Base-by-base conservation (phyloP, 2,113 vertebrate species). In the Eulacestoma nigropectus region DNA sequence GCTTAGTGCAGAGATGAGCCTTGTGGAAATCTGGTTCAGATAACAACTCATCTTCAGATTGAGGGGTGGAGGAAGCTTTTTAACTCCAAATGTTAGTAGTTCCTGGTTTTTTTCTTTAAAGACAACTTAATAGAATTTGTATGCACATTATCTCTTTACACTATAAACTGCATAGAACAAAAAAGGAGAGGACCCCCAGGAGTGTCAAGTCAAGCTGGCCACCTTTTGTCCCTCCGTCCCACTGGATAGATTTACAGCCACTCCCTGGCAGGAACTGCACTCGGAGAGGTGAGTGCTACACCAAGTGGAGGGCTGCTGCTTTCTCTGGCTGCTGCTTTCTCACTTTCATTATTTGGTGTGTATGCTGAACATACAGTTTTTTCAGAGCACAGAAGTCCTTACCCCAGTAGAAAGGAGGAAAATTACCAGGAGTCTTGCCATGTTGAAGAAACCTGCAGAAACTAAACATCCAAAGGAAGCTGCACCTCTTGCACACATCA, bases 201-300 rank as follows among this genome's bases (percentile, higher is more conserved):
- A 55, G 26, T 14, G 22, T 23, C 29, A 32, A 16, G 41, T 21
- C 33, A 42, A 37, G 13, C 37, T 53, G 77, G 37, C 20, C 63
- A 29, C 16, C 29, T 64, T 70, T 63, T 57, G 49, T 25, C 33
- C 63, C 35, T 90, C 11, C 32, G 59, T 25, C 29, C 16, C 25
- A 4, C 9, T 2, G 0, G 5, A 6, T 0, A 12, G 39, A 25
- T 52, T 7, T 33, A 17, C 39, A 76, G 67, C 78, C 72, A 27
- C 32, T 87, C 42, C 90, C 32, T 35, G 63, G 35, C 3, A 3
- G 56, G 39, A 76, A 7, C 33, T 25, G 3, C 33, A 2, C 23
- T 65, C 4, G 0, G 46, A 27, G 59, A 11, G 35, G 16, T 4
- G 32, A 42, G 37, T 22, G 29, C 74, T 55, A 10, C 42, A 16